These are phyloP conservation scores for Drosophila pruinosa DNA, from an alignment of 1,140 invertebrate species.

Conservation along the genomic window DNA sequence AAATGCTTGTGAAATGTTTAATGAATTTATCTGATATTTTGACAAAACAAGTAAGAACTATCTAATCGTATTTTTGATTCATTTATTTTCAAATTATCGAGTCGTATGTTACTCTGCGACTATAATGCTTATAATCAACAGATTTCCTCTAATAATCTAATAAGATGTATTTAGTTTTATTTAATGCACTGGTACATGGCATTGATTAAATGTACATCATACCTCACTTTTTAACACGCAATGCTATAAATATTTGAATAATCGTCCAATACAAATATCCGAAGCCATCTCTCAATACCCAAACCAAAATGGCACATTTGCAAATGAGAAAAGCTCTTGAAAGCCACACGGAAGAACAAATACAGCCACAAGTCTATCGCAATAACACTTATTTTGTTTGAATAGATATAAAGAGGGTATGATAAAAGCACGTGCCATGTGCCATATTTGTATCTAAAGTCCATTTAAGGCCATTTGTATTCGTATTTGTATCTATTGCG, in stretches of 20 bases:
- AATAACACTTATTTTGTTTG: conserved; percentile 14
- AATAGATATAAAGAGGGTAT: neutral
- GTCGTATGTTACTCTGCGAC: too few species aligned
- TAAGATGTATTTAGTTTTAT: too few species aligned
- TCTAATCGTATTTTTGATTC: too few species aligned
- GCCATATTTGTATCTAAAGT: conserved; percentile 2
- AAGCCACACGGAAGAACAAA: neutral
- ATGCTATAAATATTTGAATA: neutral
- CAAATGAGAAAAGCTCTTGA: conserved; percentile 20
- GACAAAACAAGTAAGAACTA: too few species aligned
- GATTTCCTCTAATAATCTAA: too few species aligned
- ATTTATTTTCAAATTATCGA: too few species aligned
- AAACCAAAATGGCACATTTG: neutral
- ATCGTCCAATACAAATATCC: neutral
- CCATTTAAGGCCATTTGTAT: conserved; percentile 33
- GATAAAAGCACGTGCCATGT: neutral
- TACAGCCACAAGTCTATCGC: conserved; percentile 3
- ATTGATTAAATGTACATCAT: neutral
- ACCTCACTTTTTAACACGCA: neutral
- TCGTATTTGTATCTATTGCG: conserved; percentile 18
- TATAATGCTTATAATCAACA: too few species aligned
- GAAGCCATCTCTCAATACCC: neutral
- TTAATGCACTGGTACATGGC: neutral
- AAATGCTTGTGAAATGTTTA: too few species aligned
- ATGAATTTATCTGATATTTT: too few species aligned